Conservation (phyloP, 2,797 vertebrate genomes). For the Caiman crocodilus region DNA sequence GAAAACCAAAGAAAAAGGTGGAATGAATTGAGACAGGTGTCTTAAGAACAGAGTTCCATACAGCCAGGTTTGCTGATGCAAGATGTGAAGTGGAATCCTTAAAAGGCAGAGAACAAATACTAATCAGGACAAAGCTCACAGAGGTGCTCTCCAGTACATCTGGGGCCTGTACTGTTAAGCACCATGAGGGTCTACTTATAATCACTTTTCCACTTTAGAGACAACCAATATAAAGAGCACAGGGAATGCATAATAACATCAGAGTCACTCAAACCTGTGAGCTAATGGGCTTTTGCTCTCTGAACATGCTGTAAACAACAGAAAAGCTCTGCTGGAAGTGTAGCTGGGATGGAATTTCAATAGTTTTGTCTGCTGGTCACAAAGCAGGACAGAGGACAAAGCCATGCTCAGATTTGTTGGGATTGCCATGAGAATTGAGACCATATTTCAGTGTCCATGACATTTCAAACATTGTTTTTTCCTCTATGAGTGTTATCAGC, state of each 20-base stretch:
- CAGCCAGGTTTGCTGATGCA: background rate
- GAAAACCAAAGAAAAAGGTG: background rate
- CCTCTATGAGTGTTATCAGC: background rate
- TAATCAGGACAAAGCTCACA: background rate
- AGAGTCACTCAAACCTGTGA: background rate
- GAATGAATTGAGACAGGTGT: background rate
- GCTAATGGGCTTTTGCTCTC: background rate
- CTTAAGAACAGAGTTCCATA: background rate
- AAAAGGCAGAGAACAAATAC: background rate
- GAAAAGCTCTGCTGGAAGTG: background rate
- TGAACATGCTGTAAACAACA: background rate
- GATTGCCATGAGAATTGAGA: background rate
- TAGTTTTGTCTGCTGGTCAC: background rate
- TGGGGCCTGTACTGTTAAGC: background rate
- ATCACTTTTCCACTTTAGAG: background rate
- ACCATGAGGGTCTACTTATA: background rate
- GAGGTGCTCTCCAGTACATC: background rate
- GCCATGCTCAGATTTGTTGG: background rate
- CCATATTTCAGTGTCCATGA: background rate
- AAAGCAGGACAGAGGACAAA: background rate
- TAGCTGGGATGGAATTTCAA: background rate
- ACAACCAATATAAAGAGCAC: background rate
- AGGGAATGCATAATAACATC: background rate
- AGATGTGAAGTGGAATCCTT: background rate
- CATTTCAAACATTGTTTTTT: background rate